Conservation (phyloP, 2,113 vertebrate genomes). For the Syngnathus typhle region DNA sequence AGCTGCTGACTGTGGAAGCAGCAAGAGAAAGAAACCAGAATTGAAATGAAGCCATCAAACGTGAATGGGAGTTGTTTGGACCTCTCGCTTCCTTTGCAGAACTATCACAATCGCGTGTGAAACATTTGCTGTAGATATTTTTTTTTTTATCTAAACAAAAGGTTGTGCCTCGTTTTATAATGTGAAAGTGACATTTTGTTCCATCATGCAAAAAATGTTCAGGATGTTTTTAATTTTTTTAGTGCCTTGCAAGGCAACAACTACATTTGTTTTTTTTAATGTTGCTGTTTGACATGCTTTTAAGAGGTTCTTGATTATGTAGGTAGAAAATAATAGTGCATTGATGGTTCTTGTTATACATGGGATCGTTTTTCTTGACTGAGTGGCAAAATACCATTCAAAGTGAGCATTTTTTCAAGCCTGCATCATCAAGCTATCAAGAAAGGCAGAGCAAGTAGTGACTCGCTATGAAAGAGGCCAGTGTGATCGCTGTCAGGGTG, state of each 20-base stretch:
- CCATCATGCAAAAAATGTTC: neutral
- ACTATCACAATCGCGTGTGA: neutral
- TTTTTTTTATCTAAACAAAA: neutral
- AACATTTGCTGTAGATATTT: neutral
- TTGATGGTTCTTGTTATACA: neutral
- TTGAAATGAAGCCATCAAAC: slow-evolving; percentile 31
- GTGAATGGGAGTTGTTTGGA: neutral
- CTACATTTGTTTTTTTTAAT: neutral
- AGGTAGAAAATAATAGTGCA: neutral
- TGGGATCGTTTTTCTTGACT: slow-evolving; percentile 3
- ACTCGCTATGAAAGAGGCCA: slow-evolving; percentile 56
- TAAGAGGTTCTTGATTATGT: neutral
- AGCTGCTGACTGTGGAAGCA: slow-evolving; percentile 16
- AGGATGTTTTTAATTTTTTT: neutral
- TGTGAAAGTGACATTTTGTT: neutral
- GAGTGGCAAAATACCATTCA: slow-evolving; percentile 20
- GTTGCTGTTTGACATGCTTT: neutral
- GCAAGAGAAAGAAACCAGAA: slow-evolving; percentile 50
- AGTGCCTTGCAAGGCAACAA: neutral
- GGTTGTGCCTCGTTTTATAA: neutral
- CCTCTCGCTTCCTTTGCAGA: neutral
- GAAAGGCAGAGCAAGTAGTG: slow-evolving; percentile 29
- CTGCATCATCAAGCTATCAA: slow-evolving; percentile 31
- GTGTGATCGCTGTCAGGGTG: slow-evolving; percentile 44
- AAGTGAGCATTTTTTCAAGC: slow-evolving; percentile 12